phyloP scores from a whole-genome alignment of 2,888 invertebrate species.

The Microctonus aethiopoides region DNA sequence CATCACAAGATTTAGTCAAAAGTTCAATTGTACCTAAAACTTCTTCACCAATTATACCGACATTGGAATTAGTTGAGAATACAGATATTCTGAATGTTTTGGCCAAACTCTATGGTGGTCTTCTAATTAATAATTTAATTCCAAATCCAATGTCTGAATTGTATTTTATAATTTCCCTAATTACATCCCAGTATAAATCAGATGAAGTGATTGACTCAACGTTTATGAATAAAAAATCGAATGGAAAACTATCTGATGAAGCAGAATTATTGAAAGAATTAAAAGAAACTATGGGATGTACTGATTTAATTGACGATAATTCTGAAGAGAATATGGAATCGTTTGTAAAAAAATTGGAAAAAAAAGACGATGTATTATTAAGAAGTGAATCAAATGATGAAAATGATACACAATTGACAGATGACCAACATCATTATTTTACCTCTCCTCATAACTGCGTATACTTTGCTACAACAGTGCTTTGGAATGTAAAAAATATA shows the following conservation, averaged over 20 bases:
- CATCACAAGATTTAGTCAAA: constrained; percentile 14
- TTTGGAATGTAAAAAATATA: constrained; percentile 72
- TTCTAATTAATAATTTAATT: constrained; percentile 73
- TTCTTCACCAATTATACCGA: constrained; percentile 64
- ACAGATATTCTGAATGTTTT: constrained; percentile 71
- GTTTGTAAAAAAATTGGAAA: not conserved
- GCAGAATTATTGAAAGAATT: constrained; percentile 38
- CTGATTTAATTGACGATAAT: constrained; percentile 40
- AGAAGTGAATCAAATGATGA: not conserved
- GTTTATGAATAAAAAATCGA: not conserved
- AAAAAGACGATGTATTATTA: not conserved
- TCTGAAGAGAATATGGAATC: not conserved
- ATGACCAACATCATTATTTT: constrained; percentile 37
- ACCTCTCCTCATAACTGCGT: constrained; percentile 74
- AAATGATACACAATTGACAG: not conserved
- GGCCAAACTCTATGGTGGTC: constrained; percentile 71
- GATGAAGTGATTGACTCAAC: not conserved
- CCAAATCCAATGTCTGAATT: constrained; percentile 77
- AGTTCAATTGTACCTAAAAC: constrained; percentile 27
- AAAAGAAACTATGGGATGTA: constrained; percentile 49
- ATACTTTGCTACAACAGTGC: constrained; percentile 78
- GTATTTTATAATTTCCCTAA: constrained; percentile 76
- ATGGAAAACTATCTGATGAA: constrained; percentile 14
- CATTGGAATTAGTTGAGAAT: constrained; percentile 68
- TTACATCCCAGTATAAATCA: constrained; percentile 68